These are phyloP conservation scores for Heloderma charlesbogerti DNA, from an alignment of 2,113 vertebrate species.

Conservation along the genomic window DNA sequence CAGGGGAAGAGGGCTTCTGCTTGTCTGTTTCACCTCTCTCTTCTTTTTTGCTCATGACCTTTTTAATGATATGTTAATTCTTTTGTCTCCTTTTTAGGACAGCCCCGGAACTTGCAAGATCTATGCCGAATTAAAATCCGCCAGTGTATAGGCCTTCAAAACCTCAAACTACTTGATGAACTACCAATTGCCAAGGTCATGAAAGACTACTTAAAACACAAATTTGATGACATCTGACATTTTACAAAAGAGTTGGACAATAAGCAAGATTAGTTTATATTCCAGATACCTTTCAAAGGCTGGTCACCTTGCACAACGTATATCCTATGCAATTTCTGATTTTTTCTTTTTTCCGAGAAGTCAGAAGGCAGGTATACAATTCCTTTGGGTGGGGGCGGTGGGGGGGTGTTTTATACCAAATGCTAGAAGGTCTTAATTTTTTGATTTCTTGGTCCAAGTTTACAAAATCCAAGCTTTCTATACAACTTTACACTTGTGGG, in stretches of 20 bases:
- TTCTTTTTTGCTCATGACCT: background rate
- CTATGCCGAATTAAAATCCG: constrained; percentile 98
- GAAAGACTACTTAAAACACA: constrained; percentile 99
- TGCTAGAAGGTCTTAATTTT: constrained; percentile 81
- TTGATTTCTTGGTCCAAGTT: constrained; percentile 84
- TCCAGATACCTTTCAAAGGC: constrained; percentile 81
- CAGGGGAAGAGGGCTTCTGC: background rate
- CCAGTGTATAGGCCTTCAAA: constrained; percentile 96
- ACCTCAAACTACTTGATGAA: constrained; percentile 94
- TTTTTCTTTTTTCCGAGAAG: constrained; percentile 74
- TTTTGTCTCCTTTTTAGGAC: constrained; percentile 83
- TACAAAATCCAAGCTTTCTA: constrained; percentile 81
- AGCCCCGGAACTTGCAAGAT: constrained; percentile 95
- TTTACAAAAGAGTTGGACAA: constrained; percentile 69
- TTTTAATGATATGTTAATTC: constrained; percentile 16
- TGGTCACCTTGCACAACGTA: constrained; percentile 86
- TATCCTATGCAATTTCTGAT: constrained; percentile 97
- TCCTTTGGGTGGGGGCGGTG: constrained; percentile 78
- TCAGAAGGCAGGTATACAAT: constrained; percentile 87
- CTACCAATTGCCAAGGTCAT: constrained; percentile 98
- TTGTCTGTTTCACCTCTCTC: background rate
- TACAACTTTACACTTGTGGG: constrained; percentile 67
- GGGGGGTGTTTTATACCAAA: constrained; percentile 78
- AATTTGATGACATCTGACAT: constrained; percentile 94
- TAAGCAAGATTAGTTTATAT: constrained; percentile 78